Conservation (phyloP, 2,888 invertebrate genomes). For the Phrixothrix hirtus region DNA sequence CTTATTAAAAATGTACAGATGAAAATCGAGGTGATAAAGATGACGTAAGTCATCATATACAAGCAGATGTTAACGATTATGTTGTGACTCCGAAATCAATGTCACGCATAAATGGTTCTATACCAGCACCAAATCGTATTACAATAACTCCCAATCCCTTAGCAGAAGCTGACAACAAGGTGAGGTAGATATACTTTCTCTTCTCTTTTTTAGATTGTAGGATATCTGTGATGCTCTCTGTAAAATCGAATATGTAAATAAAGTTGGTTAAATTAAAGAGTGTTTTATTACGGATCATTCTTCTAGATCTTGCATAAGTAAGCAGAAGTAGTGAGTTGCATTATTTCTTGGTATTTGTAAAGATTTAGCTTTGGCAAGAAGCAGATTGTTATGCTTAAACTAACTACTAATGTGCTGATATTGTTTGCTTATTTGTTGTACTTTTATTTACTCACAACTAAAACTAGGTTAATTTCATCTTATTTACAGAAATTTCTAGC, state of each 20-base stretch:
- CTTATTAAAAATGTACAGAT: too few relatives aligned
- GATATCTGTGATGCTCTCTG: slow-evolving; percentile 18
- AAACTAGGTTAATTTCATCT: slow-evolving; percentile 57
- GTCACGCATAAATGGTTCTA: slow-evolving; percentile 51
- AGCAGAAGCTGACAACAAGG: slow-evolving; percentile 70
- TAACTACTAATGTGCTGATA: slow-evolving; percentile 48
- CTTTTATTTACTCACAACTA: slow-evolving; percentile 51
- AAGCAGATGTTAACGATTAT: slow-evolving; percentile 53
- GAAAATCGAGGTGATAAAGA: slow-evolving; percentile 44
- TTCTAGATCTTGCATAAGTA: slow-evolving; percentile 9
- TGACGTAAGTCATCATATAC: slow-evolving; percentile 50
- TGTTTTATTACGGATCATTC: slow-evolving; percentile 6
- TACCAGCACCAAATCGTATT: slow-evolving; percentile 56
- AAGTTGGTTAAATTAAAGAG: slow-evolving; percentile 7
- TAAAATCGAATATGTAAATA: slow-evolving; percentile 16
- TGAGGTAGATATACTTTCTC: slow-evolving; percentile 53
- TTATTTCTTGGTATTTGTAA: slow-evolving; percentile 15
- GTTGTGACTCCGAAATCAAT: slow-evolving; percentile 49
- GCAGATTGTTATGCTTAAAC: slow-evolving; percentile 37
- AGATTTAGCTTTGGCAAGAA: too few relatives aligned
- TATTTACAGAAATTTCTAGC: slow-evolving; percentile 58
- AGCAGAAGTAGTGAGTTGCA: slow-evolving; percentile 13
- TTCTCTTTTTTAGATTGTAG: slow-evolving; percentile 32
- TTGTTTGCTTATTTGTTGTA: slow-evolving; percentile 41
- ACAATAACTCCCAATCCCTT: slow-evolving; percentile 78